phyloP scores from a whole-genome alignment of 2,797 vertebrate species.

The Lepilemur ruficaudatus region DNA sequence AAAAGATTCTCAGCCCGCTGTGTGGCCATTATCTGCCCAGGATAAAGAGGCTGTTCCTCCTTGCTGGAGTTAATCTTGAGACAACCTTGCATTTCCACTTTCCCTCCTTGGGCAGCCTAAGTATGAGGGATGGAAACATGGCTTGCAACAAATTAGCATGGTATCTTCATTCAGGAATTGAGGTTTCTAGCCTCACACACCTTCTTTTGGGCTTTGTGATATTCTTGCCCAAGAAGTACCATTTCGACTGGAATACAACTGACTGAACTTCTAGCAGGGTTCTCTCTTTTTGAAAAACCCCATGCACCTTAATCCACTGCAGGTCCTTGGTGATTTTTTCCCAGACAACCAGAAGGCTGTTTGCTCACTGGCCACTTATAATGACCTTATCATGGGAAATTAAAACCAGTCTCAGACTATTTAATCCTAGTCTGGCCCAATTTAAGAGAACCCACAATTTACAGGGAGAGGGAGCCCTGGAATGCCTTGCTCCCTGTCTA shows the following conservation, averaged over 20 bases:
- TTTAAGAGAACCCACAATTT: conserved; percentile 58
- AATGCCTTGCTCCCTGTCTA: conserved; percentile 50
- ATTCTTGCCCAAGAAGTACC: conserved; percentile 65
- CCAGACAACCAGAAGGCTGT: conserved; percentile 57
- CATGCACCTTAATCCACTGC: conserved; percentile 47
- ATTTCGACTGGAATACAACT: conserved; percentile 63
- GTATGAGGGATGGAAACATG: conserved; percentile 47
- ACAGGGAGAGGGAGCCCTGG: background rate
- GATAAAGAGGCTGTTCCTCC: conserved; percentile 48
- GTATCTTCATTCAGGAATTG: conserved; percentile 59
- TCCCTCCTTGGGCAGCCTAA: conserved; percentile 54
- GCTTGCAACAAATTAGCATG: conserved; percentile 54
- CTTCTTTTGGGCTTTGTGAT: conserved; percentile 65
- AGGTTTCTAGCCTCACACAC: conserved; percentile 35
- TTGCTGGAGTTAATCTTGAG: conserved; percentile 57
- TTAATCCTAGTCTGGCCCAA: conserved; percentile 44
- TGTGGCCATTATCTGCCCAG: conserved; percentile 36
- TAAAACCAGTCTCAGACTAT: conserved; percentile 35
- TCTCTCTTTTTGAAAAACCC: conserved; percentile 53
- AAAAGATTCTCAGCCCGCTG: conserved; percentile 25
- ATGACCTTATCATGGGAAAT: conserved; percentile 25
- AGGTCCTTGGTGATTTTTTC: conserved; percentile 55
- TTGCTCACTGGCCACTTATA: conserved; percentile 47
- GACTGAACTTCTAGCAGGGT: conserved; percentile 62
- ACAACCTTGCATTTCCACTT: conserved; percentile 62